Evolutionary conservation across 2,888 invertebrate species (phyloP).

Genomic region (Anoncus sp.): DNA sequence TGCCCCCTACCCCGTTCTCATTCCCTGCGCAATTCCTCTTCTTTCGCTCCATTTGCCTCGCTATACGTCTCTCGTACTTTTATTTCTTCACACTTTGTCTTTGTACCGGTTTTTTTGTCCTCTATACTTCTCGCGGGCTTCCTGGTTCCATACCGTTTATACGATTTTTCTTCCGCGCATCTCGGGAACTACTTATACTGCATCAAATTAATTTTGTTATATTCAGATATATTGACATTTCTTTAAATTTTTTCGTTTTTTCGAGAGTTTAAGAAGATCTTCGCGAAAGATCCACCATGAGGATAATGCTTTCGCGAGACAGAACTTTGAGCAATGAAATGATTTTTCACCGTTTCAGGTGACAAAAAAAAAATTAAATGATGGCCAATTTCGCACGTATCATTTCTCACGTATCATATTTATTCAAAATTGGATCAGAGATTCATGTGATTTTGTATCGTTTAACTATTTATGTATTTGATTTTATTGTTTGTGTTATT

Average conservation of each 20-base stretch:
- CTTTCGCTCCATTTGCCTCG: conserved; percentile 54
- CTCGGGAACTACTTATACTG: not conserved
- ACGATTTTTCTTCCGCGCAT: not conserved
- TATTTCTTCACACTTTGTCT: conserved; percentile 48
- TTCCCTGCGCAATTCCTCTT: conserved; percentile 42
- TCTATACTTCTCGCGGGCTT: conserved; percentile 1
- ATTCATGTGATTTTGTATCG: no score
- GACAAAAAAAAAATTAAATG: no score
- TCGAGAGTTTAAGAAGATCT: no score
- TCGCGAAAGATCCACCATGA: no score
- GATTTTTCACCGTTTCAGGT: not conserved
- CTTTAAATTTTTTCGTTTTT: not conserved
- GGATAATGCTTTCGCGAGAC: no score
- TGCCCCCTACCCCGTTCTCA: conserved; percentile 28
- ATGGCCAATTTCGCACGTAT: no score
- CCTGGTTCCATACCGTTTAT: conserved; percentile 4
- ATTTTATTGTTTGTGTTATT: no score
- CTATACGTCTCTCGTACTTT: conserved; percentile 21
- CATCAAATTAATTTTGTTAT: no score
- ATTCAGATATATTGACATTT: conserved; percentile 3
- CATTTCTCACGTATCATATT: no score
- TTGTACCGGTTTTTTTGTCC: not conserved
- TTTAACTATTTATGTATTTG: no score
- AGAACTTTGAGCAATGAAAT: not conserved
- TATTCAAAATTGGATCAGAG: not conserved